Evolutionary conservation across 2,113 vertebrate species (phyloP).

Genomic region (Anser brachyrhynchus): DNA sequence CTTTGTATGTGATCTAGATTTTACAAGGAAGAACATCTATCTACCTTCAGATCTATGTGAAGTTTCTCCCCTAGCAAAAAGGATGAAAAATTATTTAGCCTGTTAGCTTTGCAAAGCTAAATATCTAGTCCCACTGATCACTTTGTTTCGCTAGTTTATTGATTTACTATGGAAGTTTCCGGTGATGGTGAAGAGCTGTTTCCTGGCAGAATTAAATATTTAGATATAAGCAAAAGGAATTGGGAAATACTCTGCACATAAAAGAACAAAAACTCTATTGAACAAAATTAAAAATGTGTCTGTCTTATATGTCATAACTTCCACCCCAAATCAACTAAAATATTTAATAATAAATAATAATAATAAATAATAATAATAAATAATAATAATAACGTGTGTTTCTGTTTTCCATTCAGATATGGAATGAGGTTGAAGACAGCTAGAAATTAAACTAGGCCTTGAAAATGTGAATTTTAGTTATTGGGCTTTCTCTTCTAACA

Average conservation of each 20-base stretch:
- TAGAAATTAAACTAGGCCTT: not conserved
- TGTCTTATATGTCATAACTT: not conserved
- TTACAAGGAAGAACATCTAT: not conserved
- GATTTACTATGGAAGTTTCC: not conserved
- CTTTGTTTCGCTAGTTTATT: not conserved
- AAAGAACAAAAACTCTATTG: not conserved
- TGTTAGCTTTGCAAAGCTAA: not conserved
- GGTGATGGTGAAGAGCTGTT: not conserved
- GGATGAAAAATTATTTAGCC: not conserved
- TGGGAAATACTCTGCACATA: not conserved
- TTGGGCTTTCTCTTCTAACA: not conserved
- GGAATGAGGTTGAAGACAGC: not conserved
- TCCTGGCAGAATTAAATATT: not conserved
- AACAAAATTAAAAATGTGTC: not conserved
- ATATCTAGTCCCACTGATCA: not conserved
- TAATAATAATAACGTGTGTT: not conserved
- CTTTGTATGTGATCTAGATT: not conserved
- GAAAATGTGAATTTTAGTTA: not conserved
- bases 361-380: too few species aligned
- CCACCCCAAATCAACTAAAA: not conserved
- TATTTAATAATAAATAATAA: too few species aligned
- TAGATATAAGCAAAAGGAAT: not conserved
- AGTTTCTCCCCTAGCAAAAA: not conserved
- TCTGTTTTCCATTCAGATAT: not conserved
- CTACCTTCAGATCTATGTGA: not conserved